Evolutionary conservation across 2,797 vertebrate species (phyloP), one percentile per base, ranked within the genome.

Genomic region (Sebastiscus albofasciatus): DNA sequence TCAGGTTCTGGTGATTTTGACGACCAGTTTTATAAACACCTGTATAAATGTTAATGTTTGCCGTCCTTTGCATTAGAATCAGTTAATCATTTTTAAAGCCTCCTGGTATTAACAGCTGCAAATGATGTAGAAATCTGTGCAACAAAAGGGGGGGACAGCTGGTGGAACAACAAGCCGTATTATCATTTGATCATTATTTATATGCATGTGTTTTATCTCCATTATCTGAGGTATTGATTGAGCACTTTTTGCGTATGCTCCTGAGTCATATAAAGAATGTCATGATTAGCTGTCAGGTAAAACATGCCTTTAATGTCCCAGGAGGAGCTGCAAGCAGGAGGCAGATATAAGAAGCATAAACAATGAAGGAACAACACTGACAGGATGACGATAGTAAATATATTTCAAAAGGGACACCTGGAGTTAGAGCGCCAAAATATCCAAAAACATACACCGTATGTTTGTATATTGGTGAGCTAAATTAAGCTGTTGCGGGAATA

Each of bases 401-500:
- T 31, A 67, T 69, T 79, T 55, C 58, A 26, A 8, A 18, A 18
- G 55, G 74, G 77, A 70, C n/a, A 58, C 31, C 6, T 22, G 61
- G 49, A 56, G 69, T 77, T 66, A 75, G 27, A 20, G 39, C 22
- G 31, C 1, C 59, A 20, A 22, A 27, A 5, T n/a, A n/a, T 11
- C 36, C 46, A 7, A 72, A 64, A 67, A 42, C 39, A 67, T 49
- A 14, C n/a, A 42, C 4, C 0, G 10, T 70, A 39, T 31, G 10
- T 52, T 20, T 52, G 73, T 64, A 56, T 69, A 79, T 24, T 16
- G 34, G 16, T 56, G 8, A 60, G 74, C 49, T 65, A 78, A 83
- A 93, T 84, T 4, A 92, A 84, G 60, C 89, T 42, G 84, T 81
- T 46, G 3, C 56, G 65, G 49, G 33, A 78, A 36, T 1, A 55